A percentile compares a stretch with the other conserved stretches of the same genome.
Conservation (phyloP, 1,140 invertebrate genomes). For the Zaprionus nigranus region DNA sequence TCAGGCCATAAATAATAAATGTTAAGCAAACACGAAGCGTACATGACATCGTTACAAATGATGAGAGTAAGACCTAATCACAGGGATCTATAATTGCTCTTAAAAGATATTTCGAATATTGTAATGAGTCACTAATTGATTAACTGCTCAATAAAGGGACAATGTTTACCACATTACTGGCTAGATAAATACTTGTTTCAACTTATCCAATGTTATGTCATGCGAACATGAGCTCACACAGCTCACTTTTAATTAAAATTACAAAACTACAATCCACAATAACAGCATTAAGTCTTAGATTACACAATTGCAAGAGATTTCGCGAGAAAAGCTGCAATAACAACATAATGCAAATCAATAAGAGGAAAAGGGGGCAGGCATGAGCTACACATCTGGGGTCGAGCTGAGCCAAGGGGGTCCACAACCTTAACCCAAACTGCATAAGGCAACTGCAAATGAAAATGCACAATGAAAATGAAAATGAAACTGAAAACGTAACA, state of each 20-base stretch:
- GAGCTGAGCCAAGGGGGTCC: constrained; percentile 17
- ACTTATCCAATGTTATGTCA: not conserved
- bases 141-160: not conserved
- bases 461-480: constrained; percentile 33
- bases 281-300: not conserved
- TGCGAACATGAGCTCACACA: not conserved
- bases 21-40: constrained; percentile 31
- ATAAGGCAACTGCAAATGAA: constrained; percentile 1
- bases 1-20: constrained; percentile 52
- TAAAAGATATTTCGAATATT: not conserved
- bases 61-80: not conserved
- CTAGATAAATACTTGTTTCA: not conserved
- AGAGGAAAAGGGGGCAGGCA: not conserved
- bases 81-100: not conserved
- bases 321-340: constrained; percentile 6
- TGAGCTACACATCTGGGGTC: constrained; percentile 19
- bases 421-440: constrained; percentile 58
- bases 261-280: not conserved
- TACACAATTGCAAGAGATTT: not conserved
- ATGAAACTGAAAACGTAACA: constrained; percentile 2
- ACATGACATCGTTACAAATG: constrained; percentile 19
- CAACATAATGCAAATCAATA: constrained; percentile 8
- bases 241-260: not conserved
- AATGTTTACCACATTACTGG: not conserved
- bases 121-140: not conserved